Evolutionary conservation across 1,140 invertebrate species (phyloP), one percentile per base, ranked within the genome.

Genomic region (Acromyrmex echinatior): DNA sequence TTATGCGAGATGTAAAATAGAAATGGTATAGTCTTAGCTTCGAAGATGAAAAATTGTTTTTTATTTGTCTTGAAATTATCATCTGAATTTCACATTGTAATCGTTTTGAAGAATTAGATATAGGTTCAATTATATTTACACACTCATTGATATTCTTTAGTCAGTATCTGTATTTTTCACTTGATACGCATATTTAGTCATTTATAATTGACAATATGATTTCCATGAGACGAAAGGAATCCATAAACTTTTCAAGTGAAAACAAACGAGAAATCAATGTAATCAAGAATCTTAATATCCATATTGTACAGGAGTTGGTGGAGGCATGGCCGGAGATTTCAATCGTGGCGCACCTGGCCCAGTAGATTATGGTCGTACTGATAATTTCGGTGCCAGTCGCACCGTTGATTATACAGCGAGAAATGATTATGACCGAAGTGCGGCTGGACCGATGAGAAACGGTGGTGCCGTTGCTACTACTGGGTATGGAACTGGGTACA

Each of bases 361-460:
- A 2, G 94, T 94, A 10, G 95, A 95, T 81, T 95, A 95, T 68
- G 95, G 95, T 60, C 94, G 95, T 7, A 94, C 94, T 6, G 95
- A 95, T 76, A 95, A 93, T 80, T 95, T 95, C 79, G 93, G 92
- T 21, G 90, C 93, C 14, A 93, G 93, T 35, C 92, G 95, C n/a
- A 91, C 93, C 12, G 94, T 95, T 16, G 95, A 95, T 77, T 95
- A 95, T 66, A 91, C 93, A 21, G 91, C 94, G 16, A 93, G 95
- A 89, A 95, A 92, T 66, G 95, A 95, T 76, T 95, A 95, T 84
- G 95, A 95, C 71, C 94, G 95, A 21, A 92, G 89, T 35, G 92
- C 94, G 7, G 92, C 94, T 35, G 95, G 94, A 28, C 95, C 95
- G 7, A 95, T 95, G 94, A 93, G 95, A 86, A 95, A 95, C 31